Evolutionary conservation across 2,888 invertebrate species (phyloP).

Genomic region (Harpagoxenus sublaevis): DNA sequence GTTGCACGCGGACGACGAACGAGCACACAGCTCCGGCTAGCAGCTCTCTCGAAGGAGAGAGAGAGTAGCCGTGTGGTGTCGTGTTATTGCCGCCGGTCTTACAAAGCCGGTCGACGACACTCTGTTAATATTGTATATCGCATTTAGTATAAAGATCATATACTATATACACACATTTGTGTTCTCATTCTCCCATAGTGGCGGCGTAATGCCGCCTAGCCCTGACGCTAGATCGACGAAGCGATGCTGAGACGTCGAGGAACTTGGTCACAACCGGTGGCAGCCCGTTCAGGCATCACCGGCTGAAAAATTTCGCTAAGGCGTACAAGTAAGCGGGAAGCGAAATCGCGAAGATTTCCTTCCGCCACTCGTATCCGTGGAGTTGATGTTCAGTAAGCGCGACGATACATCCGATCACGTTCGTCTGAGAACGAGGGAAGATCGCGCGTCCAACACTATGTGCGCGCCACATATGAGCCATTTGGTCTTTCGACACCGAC

Average conservation of each 20-base stretch:
- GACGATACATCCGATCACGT: neutral
- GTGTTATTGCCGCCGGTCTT: neutral
- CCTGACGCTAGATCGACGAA: neutral
- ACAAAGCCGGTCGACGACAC: neutral
- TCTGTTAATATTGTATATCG: no score
- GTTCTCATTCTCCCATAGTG: neutral
- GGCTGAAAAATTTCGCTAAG: neutral
- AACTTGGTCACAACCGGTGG: neutral
- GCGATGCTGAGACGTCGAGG: neutral
- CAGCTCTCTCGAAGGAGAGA: no score
- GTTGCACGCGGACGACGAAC: no score
- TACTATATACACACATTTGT: neutral
- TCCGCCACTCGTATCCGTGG: neutral
- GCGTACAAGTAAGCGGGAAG: neutral
- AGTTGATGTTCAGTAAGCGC: neutral
- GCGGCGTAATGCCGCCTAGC: neutral
- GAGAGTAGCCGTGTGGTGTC: neutral
- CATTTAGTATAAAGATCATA: neutral
- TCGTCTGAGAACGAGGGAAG: neutral
- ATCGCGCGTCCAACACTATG: neutral
- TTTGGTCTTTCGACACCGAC: neutral
- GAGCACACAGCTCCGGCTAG: no score
- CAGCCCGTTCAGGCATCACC: neutral
- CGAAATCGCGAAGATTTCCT: neutral
- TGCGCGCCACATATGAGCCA: slow-evolving; percentile 7